These are phyloP conservation scores for Oscheius sp. DNA, from an alignment of 2,888 invertebrate genomes.

Conservation along the genomic window DNA sequence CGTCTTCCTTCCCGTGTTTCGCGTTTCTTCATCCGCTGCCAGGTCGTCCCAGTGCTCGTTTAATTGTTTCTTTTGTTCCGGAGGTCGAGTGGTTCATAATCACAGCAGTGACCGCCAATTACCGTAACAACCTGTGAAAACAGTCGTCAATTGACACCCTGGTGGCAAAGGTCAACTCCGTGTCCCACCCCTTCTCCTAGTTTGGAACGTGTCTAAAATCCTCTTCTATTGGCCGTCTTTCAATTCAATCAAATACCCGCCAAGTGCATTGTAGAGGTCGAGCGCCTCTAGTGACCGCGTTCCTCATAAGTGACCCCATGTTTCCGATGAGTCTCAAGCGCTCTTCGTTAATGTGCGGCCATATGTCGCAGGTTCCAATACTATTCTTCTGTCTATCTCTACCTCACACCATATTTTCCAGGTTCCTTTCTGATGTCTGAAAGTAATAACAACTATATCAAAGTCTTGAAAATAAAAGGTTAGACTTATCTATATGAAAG, in stretches of 20 bases:
- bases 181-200: not conserved
- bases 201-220: not conserved
- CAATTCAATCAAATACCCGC: not conserved
- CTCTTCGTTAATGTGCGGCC: conserved; percentile 26
- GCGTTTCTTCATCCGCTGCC: not conserved
- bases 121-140: conserved; percentile 26
- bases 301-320: conserved; percentile 30
- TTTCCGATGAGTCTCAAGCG: conserved; percentile 28
- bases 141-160: conserved; percentile 21
- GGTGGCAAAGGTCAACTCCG: not conserved
- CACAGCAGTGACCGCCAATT: conserved; percentile 26
- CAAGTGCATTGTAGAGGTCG: conserved; percentile 23
- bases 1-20: not conserved
- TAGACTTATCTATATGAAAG: no score
- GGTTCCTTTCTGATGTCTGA: conserved; percentile 4
- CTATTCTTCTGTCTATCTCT: conserved; percentile 10
- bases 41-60: not conserved
- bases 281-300: conserved; percentile 30
- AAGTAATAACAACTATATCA: conserved; percentile 8
- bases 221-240: not conserved
- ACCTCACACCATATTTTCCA: not conserved
- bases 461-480: conserved; percentile 27
- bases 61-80: conserved; percentile 27
- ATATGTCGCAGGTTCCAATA: conserved; percentile 20
- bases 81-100: conserved; percentile 27